Percentiles rank a stretch among this genome's conserved stretches.
Evolutionary conservation across 2,113 vertebrate genomes (phyloP).

Genomic region (Castor canadensis): DNA sequence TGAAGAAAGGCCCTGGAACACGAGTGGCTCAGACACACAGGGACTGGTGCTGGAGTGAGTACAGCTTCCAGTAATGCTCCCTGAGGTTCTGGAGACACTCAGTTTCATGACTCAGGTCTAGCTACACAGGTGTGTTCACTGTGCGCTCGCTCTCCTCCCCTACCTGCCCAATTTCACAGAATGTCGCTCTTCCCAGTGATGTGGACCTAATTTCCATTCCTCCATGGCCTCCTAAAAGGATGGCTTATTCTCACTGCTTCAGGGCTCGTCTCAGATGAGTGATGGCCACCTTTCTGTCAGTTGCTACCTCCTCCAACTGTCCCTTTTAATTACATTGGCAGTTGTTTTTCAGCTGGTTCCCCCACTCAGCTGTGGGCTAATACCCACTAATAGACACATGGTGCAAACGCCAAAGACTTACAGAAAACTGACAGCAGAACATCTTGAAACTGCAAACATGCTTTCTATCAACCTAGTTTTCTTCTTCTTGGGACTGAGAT

Average conservation of each 20-base stretch:
- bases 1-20: not conserved
- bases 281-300: not conserved
- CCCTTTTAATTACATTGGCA: not conserved
- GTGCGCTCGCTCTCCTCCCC: not conserved
- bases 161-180: not conserved
- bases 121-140: not conserved
- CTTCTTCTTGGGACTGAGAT: not conserved
- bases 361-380: not conserved
- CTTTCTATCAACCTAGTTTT: not conserved
- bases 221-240: not conserved
- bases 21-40: not conserved
- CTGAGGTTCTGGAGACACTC: not conserved
- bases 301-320: not conserved
- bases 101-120: not conserved
- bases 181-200: fast-evolving
- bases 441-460: conserved; percentile 8
- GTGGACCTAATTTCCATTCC: not conserved
- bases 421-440: not conserved
- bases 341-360: not conserved
- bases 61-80: not conserved
- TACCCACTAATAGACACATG: not conserved
- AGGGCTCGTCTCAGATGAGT: not conserved
- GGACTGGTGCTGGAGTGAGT: too few relatives aligned
- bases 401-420: not conserved
- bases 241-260: not conserved